Evolutionary conservation across 2,113 vertebrate species (phyloP).

Genomic region (Callaeas wilsoni): DNA sequence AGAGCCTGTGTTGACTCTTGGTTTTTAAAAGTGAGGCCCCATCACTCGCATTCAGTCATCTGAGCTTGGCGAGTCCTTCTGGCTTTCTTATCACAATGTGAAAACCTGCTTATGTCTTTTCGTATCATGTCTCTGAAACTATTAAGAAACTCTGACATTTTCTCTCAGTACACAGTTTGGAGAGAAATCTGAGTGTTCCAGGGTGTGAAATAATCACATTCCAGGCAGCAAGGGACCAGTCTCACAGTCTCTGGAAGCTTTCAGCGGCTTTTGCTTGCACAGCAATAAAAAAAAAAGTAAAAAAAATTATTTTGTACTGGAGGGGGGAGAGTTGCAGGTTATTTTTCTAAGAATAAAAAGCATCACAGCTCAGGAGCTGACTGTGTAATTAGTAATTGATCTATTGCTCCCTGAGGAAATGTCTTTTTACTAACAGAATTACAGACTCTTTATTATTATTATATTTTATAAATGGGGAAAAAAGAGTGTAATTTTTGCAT

Average conservation of each 20-base stretch:
- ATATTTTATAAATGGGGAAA: background rate
- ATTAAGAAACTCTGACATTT: conserved; percentile 51
- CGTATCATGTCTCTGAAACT: conserved; percentile 34
- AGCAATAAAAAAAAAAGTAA: background rate
- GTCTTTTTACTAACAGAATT: conserved; percentile 28
- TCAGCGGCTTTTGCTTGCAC: conserved; percentile 21
- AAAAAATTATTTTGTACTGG: background rate
- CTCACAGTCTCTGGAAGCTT: conserved; percentile 22
- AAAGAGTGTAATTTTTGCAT: background rate
- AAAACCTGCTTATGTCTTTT: conserved; percentile 59
- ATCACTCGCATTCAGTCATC: background rate
- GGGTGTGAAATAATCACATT: conserved; percentile 58
- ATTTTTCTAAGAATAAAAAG: conserved; percentile 30
- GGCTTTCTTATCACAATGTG: conserved; percentile 46
- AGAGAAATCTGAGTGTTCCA: conserved; percentile 44
- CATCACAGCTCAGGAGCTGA: conserved; percentile 30
- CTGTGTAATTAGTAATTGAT: conserved; percentile 69
- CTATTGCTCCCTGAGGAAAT: conserved; percentile 48
- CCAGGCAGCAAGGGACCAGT: conserved; percentile 15
- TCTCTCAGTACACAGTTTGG: conserved; percentile 23
- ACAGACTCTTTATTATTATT: background rate
- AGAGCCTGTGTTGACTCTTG: background rate
- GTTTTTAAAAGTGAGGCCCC: background rate
- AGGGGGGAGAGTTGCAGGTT: background rate
- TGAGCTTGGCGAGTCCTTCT: conserved; percentile 2